Conservation (phyloP, 37 sponge, comb jelly and placozoan genomes). For the Agelas oroides region DNA sequence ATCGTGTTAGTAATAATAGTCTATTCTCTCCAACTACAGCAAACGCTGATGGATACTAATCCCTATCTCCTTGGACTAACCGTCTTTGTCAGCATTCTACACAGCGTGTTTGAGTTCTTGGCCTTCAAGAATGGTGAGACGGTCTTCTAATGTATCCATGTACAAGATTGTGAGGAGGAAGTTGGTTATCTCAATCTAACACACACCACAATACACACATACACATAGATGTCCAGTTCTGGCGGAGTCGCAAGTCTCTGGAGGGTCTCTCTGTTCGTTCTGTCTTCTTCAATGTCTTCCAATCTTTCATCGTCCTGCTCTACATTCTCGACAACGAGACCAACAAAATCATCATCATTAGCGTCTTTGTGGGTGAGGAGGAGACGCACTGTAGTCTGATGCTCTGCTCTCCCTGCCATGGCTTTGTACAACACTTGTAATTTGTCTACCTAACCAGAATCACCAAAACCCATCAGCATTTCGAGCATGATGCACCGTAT, state of each 20-base stretch:
- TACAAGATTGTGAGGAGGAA: background rate
- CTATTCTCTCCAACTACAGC: conserved; percentile 38
- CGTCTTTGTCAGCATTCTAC: conserved; percentile 87
- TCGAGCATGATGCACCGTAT: too few relatives aligned
- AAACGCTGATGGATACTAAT: conserved; percentile 95
- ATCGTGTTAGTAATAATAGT: background rate
- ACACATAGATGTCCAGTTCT: conserved; percentile 95
- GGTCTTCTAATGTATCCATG: background rate
- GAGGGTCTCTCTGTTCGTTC: conserved; percentile 95
- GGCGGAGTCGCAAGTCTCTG: conserved; percentile 89
- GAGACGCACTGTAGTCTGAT: too few relatives aligned
- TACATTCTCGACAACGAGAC: conserved; percentile 99
- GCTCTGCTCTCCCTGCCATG: too few relatives aligned
- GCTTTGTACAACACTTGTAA: too few relatives aligned
- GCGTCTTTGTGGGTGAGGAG: conserved; percentile 70
- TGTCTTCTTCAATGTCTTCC: conserved; percentile 95
- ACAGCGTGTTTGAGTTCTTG: conserved; percentile 97
- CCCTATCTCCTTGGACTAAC: conserved; percentile 95
- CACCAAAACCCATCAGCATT: too few relatives aligned
- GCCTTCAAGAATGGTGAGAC: conserved; percentile 98
- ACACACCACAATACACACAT: too few relatives aligned
- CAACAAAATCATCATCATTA: conserved; percentile 88
- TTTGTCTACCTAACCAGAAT: too few relatives aligned
- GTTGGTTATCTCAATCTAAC: background rate
- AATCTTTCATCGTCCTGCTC: conserved; percentile 91